Conservation (phyloP, 2,797 vertebrate species). For the Neomorphus geoffroyi region DNA sequence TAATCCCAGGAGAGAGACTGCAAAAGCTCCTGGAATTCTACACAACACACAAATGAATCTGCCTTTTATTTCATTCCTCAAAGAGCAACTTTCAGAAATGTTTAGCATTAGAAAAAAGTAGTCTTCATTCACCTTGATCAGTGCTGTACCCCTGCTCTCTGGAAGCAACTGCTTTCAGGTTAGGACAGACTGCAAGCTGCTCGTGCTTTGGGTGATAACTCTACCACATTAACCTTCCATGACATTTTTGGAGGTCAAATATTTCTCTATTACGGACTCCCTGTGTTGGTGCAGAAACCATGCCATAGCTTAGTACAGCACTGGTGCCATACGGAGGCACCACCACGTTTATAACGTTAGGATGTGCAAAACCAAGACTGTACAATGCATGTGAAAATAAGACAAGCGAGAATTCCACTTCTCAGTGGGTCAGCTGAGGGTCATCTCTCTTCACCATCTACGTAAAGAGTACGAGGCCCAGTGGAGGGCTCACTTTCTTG, state of each 20-base stretch:
- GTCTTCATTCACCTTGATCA: conserved; percentile 11
- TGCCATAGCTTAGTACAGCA: neutral
- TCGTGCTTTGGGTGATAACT: neutral
- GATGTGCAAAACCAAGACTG: neutral
- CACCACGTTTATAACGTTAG: neutral
- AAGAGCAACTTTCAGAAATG: neutral
- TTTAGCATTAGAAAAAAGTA: neutral
- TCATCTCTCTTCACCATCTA: neutral
- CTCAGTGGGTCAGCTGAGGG: neutral
- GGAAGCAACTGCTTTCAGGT: neutral
- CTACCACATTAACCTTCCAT: neutral
- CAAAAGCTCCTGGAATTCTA: conserved; percentile 3
- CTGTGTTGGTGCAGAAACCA: neutral
- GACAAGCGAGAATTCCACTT: neutral
- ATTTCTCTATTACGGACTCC: neutral
- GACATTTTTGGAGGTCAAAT: neutral
- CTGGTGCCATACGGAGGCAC: neutral
- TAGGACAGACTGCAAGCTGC: neutral
- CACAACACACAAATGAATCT: neutral
- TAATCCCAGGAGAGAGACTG: neutral
- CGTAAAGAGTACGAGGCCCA: accelerated
- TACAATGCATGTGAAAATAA: neutral
- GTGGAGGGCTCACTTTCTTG: neutral
- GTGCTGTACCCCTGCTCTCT: neutral
- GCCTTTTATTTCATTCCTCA: neutral